Evolutionary conservation across 2,797 vertebrate genomes (phyloP), one percentile per base, ranked within the genome.

Genomic region (Myiotriccus ornatus): DNA sequence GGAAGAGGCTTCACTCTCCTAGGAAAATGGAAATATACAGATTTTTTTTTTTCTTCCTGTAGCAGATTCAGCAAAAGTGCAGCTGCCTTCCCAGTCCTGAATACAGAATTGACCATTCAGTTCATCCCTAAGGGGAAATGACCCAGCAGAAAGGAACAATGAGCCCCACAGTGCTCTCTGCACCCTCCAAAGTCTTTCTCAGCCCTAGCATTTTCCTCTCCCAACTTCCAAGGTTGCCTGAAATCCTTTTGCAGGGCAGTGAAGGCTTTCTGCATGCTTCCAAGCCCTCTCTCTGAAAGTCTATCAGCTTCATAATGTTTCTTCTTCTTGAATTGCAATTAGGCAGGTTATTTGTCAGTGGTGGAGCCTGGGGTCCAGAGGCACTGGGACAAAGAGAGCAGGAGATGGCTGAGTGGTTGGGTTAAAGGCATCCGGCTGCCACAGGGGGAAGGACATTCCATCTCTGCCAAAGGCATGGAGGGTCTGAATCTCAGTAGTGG

Each of bases 11-110:
- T 77, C 78, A 75, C 82, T 95, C 73, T 93, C 86, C 84, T 75
- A 95, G 87, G 84, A 94, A 91, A 95, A 95, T 92, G 80, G 87
- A 95, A 97, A 96, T 82, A 94, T 79, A 94, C 69, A 86, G 88
- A 60, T 90, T 87, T 76, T 91, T 94, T 92, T 92, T 92, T 91
- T 91, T 34, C 94, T 97, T 96, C 80, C 84, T 94, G 73, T 86
- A 93, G 94, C 91, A 87, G 94, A 96, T 90, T 95, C 93, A 97
- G 95, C 96, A 96, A 96, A 95, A 95, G 87, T 85, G 92, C 95
- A 97, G 94, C 94, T 96, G 95, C 68, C 81, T 94, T 91, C 87
- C 44, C 67, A 94, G 91, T 52, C 71, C 15, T 96, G 95, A 93
- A 91, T 91, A 93, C 91, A 93, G 78, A 96, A 95, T 69, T 95